A percentile compares a stretch with the other conserved stretches of the same genome.
These are phyloP conservation scores for Nestor notabilis DNA, from an alignment of 2,113 vertebrate genomes.

Conservation along the genomic window DNA sequence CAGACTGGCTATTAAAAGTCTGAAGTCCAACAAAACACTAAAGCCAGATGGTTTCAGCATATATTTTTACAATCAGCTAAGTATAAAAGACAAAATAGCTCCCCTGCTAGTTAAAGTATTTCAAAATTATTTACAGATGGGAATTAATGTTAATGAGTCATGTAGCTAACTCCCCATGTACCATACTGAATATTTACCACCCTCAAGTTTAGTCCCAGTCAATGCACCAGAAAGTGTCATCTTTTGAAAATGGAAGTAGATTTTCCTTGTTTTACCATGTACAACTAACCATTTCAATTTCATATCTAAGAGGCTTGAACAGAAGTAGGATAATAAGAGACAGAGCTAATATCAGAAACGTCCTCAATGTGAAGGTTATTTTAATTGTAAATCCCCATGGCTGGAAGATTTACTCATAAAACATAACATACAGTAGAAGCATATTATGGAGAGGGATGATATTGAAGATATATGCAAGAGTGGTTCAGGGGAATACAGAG, in stretches of 20 bases:
- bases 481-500: neutral
- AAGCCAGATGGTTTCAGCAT: slow-evolving; percentile 74
- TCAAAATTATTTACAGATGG: slow-evolving; percentile 71
- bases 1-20: slow-evolving; percentile 62
- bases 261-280: slow-evolving; percentile 15
- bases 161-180: slow-evolving; percentile 55
- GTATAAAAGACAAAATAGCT: slow-evolving; percentile 70
- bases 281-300: slow-evolving; percentile 19
- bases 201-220: slow-evolving; percentile 46
- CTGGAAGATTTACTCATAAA: slow-evolving; percentile 28
- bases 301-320: slow-evolving; percentile 1
- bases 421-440: neutral
- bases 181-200: slow-evolving; percentile 44
- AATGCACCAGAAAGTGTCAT: slow-evolving; percentile 41
- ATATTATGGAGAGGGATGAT: neutral
- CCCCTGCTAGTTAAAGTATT: slow-evolving; percentile 68
- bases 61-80: slow-evolving; percentile 71
- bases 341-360: neutral
- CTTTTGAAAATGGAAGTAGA: slow-evolving; percentile 24
- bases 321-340: neutral
- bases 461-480: neutral
- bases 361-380: neutral
- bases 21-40: slow-evolving; percentile 64
- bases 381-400: slow-evolving; percentile 26
- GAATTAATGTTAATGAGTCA: slow-evolving; percentile 70